phyloP scores from a whole-genome alignment of 2,888 invertebrate species.

The Drosophila anomalata region DNA sequence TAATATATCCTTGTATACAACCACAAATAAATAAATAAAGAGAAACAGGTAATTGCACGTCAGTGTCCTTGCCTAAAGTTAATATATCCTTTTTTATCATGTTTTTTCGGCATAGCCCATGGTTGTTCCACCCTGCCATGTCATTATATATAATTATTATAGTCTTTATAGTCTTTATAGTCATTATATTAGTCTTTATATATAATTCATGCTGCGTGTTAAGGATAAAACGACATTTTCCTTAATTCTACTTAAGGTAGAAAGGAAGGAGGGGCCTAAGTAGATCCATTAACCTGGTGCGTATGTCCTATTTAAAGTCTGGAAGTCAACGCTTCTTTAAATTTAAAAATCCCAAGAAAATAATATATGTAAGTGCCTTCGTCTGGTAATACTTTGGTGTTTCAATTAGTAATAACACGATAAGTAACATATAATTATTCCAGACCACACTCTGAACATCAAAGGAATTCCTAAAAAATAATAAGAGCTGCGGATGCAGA shows the following conservation, averaged over 20 bases:
- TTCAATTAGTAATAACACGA: neutral
- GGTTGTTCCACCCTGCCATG: neutral
- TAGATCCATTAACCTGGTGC: neutral
- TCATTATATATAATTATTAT: too few species aligned
- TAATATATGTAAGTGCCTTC: neutral
- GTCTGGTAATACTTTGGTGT: neutral
- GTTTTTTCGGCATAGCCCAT: neutral
- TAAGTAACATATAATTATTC: neutral
- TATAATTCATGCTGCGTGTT: conserved; percentile 69
- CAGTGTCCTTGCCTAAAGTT: neutral
- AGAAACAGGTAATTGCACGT: neutral
- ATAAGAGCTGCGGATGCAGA: neutral
- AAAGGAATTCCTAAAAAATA: neutral
- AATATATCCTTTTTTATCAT: neutral
- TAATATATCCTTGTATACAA: neutral
- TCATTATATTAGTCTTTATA: conserved; percentile 65
- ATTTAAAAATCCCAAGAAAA: neutral
- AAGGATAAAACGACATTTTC: conserved; percentile 51
- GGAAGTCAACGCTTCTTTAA: too few species aligned
- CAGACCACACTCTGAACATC: too few species aligned
- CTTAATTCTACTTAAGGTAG: conserved; percentile 47
- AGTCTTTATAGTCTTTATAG: too few species aligned
- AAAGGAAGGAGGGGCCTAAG: neutral
- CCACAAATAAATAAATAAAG: neutral
- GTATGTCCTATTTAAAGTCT: too few species aligned